A percentile compares a stretch with the other conserved stretches of the same genome.
Conservation (phyloP, 2,888 invertebrate genomes). For the Caradrina kadenii region DNA sequence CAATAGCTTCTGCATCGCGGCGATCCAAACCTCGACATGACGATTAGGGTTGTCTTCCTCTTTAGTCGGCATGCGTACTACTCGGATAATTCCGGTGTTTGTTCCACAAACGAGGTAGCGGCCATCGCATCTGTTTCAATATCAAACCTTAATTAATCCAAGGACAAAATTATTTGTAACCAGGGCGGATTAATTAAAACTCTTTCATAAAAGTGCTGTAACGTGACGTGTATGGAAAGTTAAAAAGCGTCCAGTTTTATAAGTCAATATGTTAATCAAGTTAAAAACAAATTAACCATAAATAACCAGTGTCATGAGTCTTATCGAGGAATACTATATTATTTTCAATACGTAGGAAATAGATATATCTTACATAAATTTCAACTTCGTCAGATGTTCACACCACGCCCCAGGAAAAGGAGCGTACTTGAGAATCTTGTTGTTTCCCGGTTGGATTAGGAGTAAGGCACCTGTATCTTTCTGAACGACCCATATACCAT, state of each 20-base stretch:
- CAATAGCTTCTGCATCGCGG: constrained; percentile 76
- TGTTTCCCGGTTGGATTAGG: constrained; percentile 76
- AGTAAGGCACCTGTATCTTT: constrained; percentile 82
- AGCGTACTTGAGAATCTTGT: constrained; percentile 82
- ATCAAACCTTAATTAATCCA: constrained; percentile 1
- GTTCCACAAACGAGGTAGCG: constrained; percentile 82
- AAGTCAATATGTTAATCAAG: too few relatives aligned
- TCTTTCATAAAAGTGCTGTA: not conserved
- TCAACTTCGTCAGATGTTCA: constrained; percentile 79
- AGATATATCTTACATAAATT: constrained; percentile 78
- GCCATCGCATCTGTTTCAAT: constrained; percentile 75
- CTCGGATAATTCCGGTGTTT: constrained; percentile 83
- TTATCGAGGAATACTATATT: not conserved
- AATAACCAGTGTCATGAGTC: too few relatives aligned
- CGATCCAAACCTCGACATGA: constrained; percentile 76
- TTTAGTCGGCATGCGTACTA: constrained; percentile 81
- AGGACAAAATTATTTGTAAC: not conserved
- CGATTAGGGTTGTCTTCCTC: constrained; percentile 79
- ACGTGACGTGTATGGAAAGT: not conserved
- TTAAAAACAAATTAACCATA: too few relatives aligned
- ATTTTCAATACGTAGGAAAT: not conserved
- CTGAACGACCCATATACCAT: constrained; percentile 85
- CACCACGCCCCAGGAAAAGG: constrained; percentile 84
- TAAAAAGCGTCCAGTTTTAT: too few relatives aligned
- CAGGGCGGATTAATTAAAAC: not conserved